Evolutionary conservation across 2,888 invertebrate genomes (phyloP), one percentile per base, ranked within the genome.

Genomic region (Hydropsyche betteni): DNA sequence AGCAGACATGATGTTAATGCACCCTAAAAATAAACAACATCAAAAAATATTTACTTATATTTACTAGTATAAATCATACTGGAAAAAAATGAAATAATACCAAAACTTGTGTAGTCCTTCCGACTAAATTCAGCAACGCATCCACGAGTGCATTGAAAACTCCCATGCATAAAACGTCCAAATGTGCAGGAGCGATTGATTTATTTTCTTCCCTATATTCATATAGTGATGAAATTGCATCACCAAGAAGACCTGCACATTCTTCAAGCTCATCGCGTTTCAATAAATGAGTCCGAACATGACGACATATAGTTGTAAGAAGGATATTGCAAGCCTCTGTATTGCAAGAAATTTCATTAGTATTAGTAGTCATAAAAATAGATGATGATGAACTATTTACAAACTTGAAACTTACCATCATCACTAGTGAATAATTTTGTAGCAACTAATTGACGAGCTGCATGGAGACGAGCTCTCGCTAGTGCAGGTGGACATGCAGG

Each of bases 161-260:
- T 76, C 93, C 92, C 77, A 94, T 86, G 82, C 94, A 94, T 4
- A 97, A 85, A 0, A 93, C 93, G 81, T 96, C 95, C 2, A 96
- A 91, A 82, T 96, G 95, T 61, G 94, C 91, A 80, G 93, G 91
- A 34, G 90, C 87, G 80, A 89, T 89, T 80, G 90, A 90, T 80
- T 64, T 74, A 51, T 86, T 7, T 88, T 89, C 0, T 87, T 86
- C 71, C 84, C 84, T 61, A 84, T 69, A n/a, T 89, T 89, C 84
- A 80, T 88, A 58, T 5, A 90, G 80, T 76, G 84, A 84, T 0
- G 88, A 90, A 16, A 97, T 89, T 44, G 97, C 91, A 83, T 97
- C 96, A 0, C 94, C 93, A 8, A 98, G 86, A 81, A 97, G 95
- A 77, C 94, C 94, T 0, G 96, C 93, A 82, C 96, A 96, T 5